These are phyloP conservation scores for Callospermophilus lateralis DNA, from an alignment of 2,113 vertebrate genomes.

Conservation along the genomic window DNA sequence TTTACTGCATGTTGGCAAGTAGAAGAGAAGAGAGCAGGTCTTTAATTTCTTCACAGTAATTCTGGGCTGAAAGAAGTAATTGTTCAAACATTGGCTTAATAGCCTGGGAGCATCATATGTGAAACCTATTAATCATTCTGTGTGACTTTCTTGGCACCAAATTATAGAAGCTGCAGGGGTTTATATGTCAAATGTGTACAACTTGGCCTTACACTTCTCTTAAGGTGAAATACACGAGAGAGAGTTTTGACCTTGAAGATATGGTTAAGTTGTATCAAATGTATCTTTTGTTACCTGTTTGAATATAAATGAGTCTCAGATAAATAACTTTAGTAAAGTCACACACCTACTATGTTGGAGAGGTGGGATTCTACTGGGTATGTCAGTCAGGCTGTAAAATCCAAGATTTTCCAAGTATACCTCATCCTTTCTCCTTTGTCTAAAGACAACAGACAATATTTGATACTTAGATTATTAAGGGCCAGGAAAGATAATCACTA, in stretches of 20 bases:
- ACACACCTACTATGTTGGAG: neutral
- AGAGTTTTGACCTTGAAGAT: constrained; percentile 18
- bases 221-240: neutral
- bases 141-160: neutral
- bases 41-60: constrained; percentile 46
- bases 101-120: neutral
- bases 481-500: neutral
- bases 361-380: neutral
- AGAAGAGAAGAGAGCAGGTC: constrained; percentile 6
- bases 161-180: neutral
- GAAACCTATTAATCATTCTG: constrained; percentile 32
- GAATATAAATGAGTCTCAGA: constrained; percentile 25
- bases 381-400: neutral
- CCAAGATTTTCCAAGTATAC: neutral
- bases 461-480: neutral
- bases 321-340: too few species aligned
- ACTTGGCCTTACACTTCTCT: neutral
- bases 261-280: neutral
- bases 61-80: constrained; percentile 15
- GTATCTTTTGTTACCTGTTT: neutral
- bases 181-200: constrained; percentile 36
- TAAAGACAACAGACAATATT: neutral
- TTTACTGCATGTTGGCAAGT: constrained; percentile 35
- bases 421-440: neutral
- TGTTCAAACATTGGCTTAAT: neutral